These are phyloP conservation scores for Bombus sibiricus DNA, from an alignment of 1,140 invertebrate species.

Conservation along the genomic window DNA sequence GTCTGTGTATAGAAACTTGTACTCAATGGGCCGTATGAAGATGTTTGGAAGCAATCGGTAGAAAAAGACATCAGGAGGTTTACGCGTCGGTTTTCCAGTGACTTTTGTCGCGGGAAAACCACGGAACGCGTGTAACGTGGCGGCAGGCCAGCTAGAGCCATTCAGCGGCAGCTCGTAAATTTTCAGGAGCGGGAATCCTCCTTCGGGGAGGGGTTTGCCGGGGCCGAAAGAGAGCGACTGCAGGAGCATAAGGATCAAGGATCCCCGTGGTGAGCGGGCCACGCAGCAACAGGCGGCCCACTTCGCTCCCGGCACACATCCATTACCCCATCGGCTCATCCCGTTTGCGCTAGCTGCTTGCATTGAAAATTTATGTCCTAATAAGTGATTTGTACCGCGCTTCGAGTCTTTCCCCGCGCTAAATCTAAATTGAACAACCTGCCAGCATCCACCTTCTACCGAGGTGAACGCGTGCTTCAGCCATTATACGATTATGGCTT, in stretches of 20 bases:
- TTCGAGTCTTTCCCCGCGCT: not conserved
- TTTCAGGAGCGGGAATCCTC: conserved; percentile 69
- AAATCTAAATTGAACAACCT: not conserved
- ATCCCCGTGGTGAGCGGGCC: conserved; percentile 74
- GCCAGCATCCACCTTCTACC: not conserved
- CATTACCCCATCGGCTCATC: conserved; percentile 74
- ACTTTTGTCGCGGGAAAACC: conserved; percentile 68
- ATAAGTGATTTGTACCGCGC: conserved; percentile 69
- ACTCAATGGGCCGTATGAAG: conserved; percentile 8
- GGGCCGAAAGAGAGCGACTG: conserved; percentile 64
- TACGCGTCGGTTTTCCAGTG: conserved; percentile 48
- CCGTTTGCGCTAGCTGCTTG: conserved; percentile 67
- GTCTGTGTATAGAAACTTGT: not conserved
- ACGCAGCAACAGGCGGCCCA: conserved; percentile 79
- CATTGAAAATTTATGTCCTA: conserved; percentile 78
- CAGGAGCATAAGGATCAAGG: conserved; percentile 74
- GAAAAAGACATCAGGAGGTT: conserved; percentile 12
- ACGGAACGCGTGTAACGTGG: conserved; percentile 55
- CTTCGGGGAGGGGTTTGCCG: conserved; percentile 64
- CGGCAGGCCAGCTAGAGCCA: conserved; percentile 46
- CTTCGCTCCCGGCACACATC: conserved; percentile 74
- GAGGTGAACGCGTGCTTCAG: not conserved
- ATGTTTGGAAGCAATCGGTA: conserved; percentile 8
- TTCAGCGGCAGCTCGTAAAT: conserved; percentile 72
- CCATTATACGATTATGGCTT: not conserved